A percentile compares a stretch with the other conserved stretches of the same genome.
These are phyloP conservation scores for Scolopax rusticola DNA, from an alignment of 2,797 vertebrate species.

Conservation along the genomic window DNA sequence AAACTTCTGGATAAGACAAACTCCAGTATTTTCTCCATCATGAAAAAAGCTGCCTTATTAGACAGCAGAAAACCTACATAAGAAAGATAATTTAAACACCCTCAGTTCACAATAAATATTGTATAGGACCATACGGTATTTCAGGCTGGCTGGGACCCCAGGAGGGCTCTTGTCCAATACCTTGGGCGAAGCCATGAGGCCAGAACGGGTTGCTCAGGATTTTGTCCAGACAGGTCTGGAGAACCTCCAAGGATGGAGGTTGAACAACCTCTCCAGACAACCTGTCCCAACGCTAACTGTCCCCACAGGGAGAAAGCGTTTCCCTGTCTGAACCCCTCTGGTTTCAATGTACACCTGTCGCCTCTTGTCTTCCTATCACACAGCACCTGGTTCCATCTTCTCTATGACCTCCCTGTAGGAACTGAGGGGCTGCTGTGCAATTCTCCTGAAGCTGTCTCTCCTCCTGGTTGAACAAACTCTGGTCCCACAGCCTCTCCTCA, in stretches of 20 bases:
- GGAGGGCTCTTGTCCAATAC: not conserved
- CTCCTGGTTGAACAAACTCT: not conserved
- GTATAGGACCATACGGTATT: not conserved
- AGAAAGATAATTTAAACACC: not conserved
- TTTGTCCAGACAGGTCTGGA: not conserved
- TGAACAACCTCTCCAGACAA: not conserved
- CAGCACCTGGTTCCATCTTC: not conserved
- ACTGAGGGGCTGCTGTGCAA: not conserved
- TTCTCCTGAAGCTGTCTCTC: not conserved
- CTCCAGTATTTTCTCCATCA: not conserved
- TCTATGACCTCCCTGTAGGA: not conserved
- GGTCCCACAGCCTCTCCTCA: not conserved
- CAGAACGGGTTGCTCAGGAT: not conserved
- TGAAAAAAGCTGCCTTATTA: not conserved
- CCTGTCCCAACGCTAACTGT: not conserved
- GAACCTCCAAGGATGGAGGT: not conserved
- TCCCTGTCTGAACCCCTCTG: not conserved
- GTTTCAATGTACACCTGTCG: accelerated
- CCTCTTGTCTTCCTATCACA: not conserved
- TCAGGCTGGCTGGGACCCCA: not conserved
- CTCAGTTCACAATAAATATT: not conserved
- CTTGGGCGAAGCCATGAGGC: not conserved
- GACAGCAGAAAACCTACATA: not conserved
- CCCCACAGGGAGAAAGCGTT: not conserved
- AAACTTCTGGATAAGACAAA: not conserved